Evolutionary conservation across 2,113 vertebrate species (phyloP), one percentile per base, ranked within the genome.

Genomic region (Amphiprion ocellaris): DNA sequence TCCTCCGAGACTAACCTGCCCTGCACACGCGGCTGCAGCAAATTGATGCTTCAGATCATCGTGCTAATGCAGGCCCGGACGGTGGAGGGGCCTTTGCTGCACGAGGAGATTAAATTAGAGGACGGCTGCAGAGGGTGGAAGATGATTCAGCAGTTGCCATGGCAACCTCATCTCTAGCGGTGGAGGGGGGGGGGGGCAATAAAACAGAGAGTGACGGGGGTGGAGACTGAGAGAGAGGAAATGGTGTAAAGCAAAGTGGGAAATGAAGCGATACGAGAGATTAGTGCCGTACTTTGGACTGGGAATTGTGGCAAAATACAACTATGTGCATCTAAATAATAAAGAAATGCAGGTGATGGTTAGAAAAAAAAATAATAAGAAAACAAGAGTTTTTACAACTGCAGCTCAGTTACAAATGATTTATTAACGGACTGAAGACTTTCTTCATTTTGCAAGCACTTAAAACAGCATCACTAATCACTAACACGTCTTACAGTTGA

Each of bases 71-170:
- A 50, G 69, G 80, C 69, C 67, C 39, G 65, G 49, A 58, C 9
- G 53, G 50, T 28, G 71, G 33, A 82, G 53, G 9, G 56, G 74
- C 68, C 77, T 64, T 41, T 5, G 66, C 84, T 82, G 78, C 65
- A 55, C 21, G 52, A 74, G 66, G 54, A 63, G 63, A 79, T 67
- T 69, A 71, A 33, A 82, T 86, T 23, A 70, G 75, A 76, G 69
- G 79, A 50, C 6, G 69, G 71, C 74, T 65, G 73, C 70, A 46
- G 80, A 54, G 23, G 59, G 60, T 44, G 61, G 28, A 82, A 80
- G 70, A 87, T 93, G 93, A 94, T 76, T 94, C 93, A 92, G 93
- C 92, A 84, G 95, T 94, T 94, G 88, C 92, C 84, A 94, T 94
- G 90, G 90, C 80, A 94, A 86, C 92, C 81, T 73, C 90, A 90